Conservation (phyloP, 2,888 invertebrate genomes). For the Tholera decimalis region DNA sequence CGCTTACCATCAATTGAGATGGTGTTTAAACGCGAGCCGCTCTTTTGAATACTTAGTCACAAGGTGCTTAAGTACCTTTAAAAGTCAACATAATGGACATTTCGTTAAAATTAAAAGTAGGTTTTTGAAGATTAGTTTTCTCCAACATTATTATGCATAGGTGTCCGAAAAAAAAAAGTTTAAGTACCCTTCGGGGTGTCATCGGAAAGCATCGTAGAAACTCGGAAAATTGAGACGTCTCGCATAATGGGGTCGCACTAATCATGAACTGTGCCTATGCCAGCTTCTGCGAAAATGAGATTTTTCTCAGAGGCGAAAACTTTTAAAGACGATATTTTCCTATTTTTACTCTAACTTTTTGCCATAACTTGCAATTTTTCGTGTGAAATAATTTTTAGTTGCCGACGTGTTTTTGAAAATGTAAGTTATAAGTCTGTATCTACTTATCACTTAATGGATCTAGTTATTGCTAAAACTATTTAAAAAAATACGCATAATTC, state of each 20-base stretch:
- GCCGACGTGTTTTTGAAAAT: conserved; percentile 4
- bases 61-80: too few relatives aligned
- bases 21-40: too few relatives aligned
- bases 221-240: conserved; percentile 30
- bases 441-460: neutral
- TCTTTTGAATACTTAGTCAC: neutral
- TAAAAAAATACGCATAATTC: neutral
- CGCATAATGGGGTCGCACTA: conserved; percentile 33
- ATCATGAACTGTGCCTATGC: conserved; percentile 23
- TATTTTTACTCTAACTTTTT: conserved; percentile 9
- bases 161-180: conserved; percentile 16
- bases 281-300: conserved; percentile 16
- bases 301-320: conserved; percentile 20
- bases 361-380: conserved; percentile 16
- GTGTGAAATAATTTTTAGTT: conserved; percentile 5
- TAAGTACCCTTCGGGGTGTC: conserved; percentile 24
- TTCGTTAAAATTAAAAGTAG: neutral
- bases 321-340: conserved; percentile 13
- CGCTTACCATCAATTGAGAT: too few relatives aligned
- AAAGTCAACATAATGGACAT: neutral
- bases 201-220: conserved; percentile 12
- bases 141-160: conserved; percentile 25
- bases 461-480: neutral
- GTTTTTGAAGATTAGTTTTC: conserved; percentile 4
- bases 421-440: neutral